These are phyloP conservation scores for Galerucella nymphaeae DNA, from an alignment of 2,888 invertebrate species.

Conservation along the genomic window DNA sequence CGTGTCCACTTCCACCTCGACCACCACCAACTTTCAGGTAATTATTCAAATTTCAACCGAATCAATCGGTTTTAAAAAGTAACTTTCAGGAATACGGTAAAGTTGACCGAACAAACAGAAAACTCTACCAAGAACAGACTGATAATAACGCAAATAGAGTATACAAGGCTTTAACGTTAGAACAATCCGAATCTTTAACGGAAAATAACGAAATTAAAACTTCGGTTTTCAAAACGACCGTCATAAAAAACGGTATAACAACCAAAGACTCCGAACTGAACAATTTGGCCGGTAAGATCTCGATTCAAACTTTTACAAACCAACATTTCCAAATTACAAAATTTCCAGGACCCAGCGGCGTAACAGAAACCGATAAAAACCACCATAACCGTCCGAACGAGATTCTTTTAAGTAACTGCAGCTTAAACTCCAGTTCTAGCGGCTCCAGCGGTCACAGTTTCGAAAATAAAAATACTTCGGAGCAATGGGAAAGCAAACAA, in stretches of 20 bases:
- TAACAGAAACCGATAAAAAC: slow-evolving; percentile 40
- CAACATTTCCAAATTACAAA: slow-evolving; percentile 4
- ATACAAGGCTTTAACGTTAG: slow-evolving; percentile 50
- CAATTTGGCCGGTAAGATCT: slow-evolving; percentile 45
- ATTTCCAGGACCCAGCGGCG: slow-evolving; percentile 34
- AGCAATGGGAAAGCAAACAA: slow-evolving; percentile 59
- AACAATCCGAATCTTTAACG: slow-evolving; percentile 44
- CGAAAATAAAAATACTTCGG: slow-evolving; percentile 56
- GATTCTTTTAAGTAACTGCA: slow-evolving; percentile 68
- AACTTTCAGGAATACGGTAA: slow-evolving; percentile 53
- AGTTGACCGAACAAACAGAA: slow-evolving; percentile 48
- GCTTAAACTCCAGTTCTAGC: slow-evolving; percentile 68
- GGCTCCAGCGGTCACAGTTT: slow-evolving; percentile 65
- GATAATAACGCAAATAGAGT: slow-evolving; percentile 65
- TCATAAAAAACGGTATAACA: slow-evolving; percentile 44
- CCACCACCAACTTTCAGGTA: slow-evolving; percentile 14
- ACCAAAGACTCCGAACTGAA: slow-evolving; percentile 39
- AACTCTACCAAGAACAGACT: slow-evolving; percentile 62
- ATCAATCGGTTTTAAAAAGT: too few species aligned
- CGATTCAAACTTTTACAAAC: background rate
- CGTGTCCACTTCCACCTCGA: slow-evolving; percentile 33
- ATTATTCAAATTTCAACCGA: slow-evolving; percentile 22
- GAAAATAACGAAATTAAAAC: slow-evolving; percentile 45
- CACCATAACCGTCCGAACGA: slow-evolving; percentile 57
- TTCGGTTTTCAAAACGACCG: slow-evolving; percentile 43